Evolutionary conservation across 2,888 invertebrate species (phyloP).

Genomic region (Macrosiphum euphorbiae): DNA sequence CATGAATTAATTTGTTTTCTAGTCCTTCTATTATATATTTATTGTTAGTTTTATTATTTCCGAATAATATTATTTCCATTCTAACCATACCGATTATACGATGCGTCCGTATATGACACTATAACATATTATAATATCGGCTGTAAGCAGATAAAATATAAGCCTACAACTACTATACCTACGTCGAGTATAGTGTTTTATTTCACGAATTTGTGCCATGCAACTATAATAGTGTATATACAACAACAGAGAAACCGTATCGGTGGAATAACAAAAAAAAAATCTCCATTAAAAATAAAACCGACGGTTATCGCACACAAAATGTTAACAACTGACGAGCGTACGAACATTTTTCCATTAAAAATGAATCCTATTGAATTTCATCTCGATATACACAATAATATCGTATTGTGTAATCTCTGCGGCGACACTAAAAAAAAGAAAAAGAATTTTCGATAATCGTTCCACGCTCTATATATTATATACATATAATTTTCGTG

Average conservation of each 20-base stretch:
- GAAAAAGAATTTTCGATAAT: neutral
- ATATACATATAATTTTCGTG: too few relatives aligned
- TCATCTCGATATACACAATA: neutral
- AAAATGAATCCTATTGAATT: neutral
- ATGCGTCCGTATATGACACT: neutral
- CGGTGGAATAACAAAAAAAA: neutral
- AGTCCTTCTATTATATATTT: neutral
- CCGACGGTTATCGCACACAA: neutral
- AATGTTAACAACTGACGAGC: neutral
- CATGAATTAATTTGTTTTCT: neutral
- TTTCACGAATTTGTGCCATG: neutral
- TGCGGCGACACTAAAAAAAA: neutral
- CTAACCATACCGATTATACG: neutral
- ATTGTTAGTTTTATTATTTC: neutral
- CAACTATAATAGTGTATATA: neutral
- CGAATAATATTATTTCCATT: neutral
- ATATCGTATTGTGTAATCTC: neutral
- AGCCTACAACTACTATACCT: neutral
- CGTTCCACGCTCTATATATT: too few relatives aligned
- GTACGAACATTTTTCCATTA: neutral
- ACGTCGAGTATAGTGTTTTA: neutral
- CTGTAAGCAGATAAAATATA: neutral
- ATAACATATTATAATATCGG: too few relatives aligned
- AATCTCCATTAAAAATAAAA: neutral
- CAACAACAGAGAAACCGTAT: neutral